Percentiles rank a stretch among this genome's conserved stretches.
phyloP scores from a whole-genome alignment of 2,797 vertebrate species.

The Leptatherina wallacei region DNA sequence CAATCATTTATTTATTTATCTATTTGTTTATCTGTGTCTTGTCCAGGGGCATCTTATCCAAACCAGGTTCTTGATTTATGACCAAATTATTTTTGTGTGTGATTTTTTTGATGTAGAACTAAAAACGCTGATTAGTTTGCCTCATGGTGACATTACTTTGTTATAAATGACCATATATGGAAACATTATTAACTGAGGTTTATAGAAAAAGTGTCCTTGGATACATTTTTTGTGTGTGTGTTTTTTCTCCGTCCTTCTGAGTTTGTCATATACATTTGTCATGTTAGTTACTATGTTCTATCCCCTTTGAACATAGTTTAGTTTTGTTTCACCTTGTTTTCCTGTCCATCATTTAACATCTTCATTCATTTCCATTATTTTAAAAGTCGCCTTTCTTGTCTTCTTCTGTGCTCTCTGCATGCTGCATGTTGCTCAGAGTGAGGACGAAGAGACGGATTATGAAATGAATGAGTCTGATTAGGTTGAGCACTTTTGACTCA shows the following conservation, averaged over 20 bases:
- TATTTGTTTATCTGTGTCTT: background rate
- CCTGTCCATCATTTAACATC: constrained; percentile 12
- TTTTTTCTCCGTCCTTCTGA: background rate
- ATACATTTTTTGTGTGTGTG: background rate
- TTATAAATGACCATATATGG: background rate
- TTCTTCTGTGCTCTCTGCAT: constrained; percentile 80
- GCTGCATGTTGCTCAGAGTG: constrained; percentile 87
- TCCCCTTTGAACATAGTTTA: constrained; percentile 15
- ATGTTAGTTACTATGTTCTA: background rate
- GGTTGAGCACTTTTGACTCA: constrained; percentile 79
- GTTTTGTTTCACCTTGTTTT: constrained; percentile 28
- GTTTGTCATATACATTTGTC: background rate
- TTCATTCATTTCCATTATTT: constrained; percentile 57
- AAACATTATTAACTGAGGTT: background rate
- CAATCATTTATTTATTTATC: background rate
- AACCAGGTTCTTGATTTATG: background rate
- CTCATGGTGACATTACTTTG: background rate
- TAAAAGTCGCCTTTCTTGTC: constrained; percentile 70
- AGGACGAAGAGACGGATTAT: constrained; percentile 89
- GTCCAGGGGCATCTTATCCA: constrained; percentile 17
- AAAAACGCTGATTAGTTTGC: background rate
- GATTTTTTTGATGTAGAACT: background rate
- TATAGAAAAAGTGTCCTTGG: constrained; percentile 8
- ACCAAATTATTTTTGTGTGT: background rate
- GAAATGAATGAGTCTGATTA: constrained; percentile 89